These are phyloP conservation scores for Decapterus maruadsi DNA, from an alignment of 2,797 vertebrate species.

Conservation along the genomic window DNA sequence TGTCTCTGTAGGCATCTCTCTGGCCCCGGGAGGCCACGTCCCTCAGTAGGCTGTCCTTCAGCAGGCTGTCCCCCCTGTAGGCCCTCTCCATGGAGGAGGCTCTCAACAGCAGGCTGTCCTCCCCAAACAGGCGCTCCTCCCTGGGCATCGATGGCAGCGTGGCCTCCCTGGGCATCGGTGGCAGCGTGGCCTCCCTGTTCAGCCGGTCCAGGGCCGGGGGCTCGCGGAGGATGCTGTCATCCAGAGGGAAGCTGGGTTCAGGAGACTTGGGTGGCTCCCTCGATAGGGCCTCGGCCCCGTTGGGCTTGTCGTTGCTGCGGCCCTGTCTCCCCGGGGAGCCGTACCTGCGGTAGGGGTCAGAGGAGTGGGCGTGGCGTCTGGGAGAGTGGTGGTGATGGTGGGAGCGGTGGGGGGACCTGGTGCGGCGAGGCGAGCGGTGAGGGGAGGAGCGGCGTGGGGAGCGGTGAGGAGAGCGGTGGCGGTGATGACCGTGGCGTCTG, in stretches of 20 bases:
- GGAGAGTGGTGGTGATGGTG: conserved; percentile 84
- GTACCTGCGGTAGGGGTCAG: conserved; percentile 84
- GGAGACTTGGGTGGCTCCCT: conserved; percentile 64
- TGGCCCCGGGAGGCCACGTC: conserved; percentile 55
- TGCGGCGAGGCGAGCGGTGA: conserved; percentile 76
- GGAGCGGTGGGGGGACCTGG: conserved; percentile 66
- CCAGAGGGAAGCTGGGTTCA: conserved; percentile 62
- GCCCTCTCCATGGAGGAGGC: conserved; percentile 72
- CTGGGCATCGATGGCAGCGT: conserved; percentile 31
- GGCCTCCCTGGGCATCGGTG: conserved; percentile 45
- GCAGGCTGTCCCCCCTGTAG: conserved; percentile 69
- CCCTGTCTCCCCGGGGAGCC: conserved; percentile 59
- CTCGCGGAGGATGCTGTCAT: conserved; percentile 75
- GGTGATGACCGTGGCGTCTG: conserved; percentile 81
- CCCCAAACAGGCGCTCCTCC: conserved; percentile 56
- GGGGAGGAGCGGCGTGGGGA: conserved; percentile 82
- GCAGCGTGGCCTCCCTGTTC: conserved; percentile 68
- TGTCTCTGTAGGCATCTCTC: conserved; percentile 63
- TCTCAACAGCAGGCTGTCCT: conserved; percentile 72
- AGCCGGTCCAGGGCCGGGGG: conserved; percentile 70
- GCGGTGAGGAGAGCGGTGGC: conserved; percentile 76
- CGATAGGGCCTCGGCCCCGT: conserved; percentile 50
- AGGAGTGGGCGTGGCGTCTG: conserved; percentile 72
- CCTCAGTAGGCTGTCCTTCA: conserved; percentile 69
- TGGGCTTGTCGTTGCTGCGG: conserved; percentile 71